These are phyloP conservation scores for Chaetophractus vellerosus DNA, from an alignment of 2,797 vertebrate species.

Conservation along the genomic window DNA sequence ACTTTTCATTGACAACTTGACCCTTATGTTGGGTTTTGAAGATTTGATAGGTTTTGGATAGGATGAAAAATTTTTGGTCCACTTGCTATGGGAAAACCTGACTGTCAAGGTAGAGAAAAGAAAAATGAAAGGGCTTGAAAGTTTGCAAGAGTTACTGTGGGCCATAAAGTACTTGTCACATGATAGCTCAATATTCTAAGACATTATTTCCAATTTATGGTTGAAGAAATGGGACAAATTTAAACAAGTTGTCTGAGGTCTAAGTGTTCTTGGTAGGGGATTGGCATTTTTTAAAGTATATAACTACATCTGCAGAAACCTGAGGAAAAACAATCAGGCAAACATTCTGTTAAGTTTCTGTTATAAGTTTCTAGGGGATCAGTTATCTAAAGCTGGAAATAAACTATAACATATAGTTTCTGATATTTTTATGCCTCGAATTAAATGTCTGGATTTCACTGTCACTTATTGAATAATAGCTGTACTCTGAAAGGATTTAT, in stretches of 20 bases:
- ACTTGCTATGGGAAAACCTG: accelerated
- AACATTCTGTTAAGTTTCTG: background rate
- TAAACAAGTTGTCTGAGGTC: background rate
- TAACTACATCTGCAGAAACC: background rate
- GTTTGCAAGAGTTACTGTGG: background rate
- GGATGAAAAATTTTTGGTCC: background rate
- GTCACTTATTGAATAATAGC: background rate
- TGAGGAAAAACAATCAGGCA: background rate
- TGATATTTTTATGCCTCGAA: background rate
- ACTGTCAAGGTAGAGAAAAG: background rate
- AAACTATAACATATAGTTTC: background rate
- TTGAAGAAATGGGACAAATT: background rate
- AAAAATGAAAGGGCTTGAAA: background rate
- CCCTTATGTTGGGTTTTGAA: background rate
- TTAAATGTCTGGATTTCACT: background rate
- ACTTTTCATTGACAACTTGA: background rate
- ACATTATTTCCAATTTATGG: background rate
- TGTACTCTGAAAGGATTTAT: background rate
- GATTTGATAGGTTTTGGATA: background rate
- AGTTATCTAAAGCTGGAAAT: background rate
- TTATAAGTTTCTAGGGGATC: background rate
- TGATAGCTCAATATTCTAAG: background rate
- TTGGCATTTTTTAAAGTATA: background rate
- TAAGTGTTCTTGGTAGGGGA: background rate
- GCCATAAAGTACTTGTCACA: background rate